Evolutionary conservation across 2,797 vertebrate genomes (phyloP), one percentile per base, ranked within the genome.

Genomic region (Salmo trutta): DNA sequence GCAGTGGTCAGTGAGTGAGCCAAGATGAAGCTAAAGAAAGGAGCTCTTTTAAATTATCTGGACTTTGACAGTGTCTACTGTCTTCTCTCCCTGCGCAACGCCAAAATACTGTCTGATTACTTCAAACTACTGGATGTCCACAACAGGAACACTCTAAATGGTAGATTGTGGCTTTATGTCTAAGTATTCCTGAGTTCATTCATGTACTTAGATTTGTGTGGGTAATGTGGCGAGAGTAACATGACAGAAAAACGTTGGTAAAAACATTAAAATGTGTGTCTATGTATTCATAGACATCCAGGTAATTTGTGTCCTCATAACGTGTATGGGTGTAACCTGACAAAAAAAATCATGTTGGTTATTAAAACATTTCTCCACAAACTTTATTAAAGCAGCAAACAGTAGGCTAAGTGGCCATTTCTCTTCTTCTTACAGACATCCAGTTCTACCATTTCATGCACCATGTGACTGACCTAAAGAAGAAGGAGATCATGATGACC

Each of bases 381-480:
- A 8, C 8, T 41, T 10, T 47, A 12, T 47, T 47, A 47, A 47
- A 3, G 59, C 7, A 10, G 21, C 8, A 59, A 59, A 59, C 56
- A n/a, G 19, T 21, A n/a, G n/a, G n/a, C 19, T 59, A n/a, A 59
- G 56, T 5, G 6, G 2, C 6, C 54, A 19, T 62, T 21, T 36
- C 7, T 36, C 17, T 21, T 33, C 17, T 36, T 8, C 3, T 69
- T 19, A 16, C 73, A 84, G 90, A 90, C 68, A 79, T 92, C 66
- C 75, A 76, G 27, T 89, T 94, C 81, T 87, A 82, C 64, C 83
- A 88, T 82, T 91, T 93, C 80, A 87, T 92, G 59, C 0, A 0
- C 2, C 79, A 86, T 1, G 72, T 87, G 83, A 93, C 85, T 0
- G 8, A 87, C 71, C 31, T 85, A 77, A 81, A 0, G 0, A 52